These are phyloP conservation scores for Dryobota labecula DNA, from an alignment of 2,888 invertebrate genomes.

Conservation along the genomic window DNA sequence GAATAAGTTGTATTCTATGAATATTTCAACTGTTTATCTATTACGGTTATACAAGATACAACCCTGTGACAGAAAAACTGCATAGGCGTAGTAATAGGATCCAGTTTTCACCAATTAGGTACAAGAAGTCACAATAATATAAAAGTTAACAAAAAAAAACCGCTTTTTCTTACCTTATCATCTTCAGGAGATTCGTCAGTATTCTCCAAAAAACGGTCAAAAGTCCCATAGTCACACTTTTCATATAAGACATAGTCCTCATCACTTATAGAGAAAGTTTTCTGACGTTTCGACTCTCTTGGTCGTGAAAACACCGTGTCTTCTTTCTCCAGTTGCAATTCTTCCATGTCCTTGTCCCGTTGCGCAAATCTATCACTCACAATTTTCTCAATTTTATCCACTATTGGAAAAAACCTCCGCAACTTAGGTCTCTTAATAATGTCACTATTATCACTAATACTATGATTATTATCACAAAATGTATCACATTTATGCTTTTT, in stretches of 20 bases:
- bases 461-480: slow-evolving; percentile 72
- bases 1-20: too few species aligned
- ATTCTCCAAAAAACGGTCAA: slow-evolving; percentile 74
- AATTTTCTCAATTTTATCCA: slow-evolving; percentile 82
- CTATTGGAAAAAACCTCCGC: slow-evolving; percentile 80
- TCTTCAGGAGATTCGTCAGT: slow-evolving; percentile 75
- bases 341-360: slow-evolving; percentile 78
- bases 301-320: slow-evolving; percentile 83
- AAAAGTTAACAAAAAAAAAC: too few species aligned
- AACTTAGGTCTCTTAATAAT: slow-evolving; percentile 85
- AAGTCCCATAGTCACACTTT: slow-evolving; percentile 86
- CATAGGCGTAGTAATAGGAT: too few species aligned
- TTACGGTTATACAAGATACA: too few species aligned
- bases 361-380: slow-evolving; percentile 79
- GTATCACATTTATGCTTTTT: slow-evolving; percentile 89
- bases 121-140: too few species aligned
- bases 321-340: slow-evolving; percentile 81
- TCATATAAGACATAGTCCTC: slow-evolving; percentile 84
- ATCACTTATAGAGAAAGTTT: slow-evolving; percentile 82
- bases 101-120: too few species aligned
- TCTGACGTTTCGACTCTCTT: slow-evolving; percentile 81
- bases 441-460: slow-evolving; percentile 73
- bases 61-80: too few species aligned
- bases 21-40: too few species aligned
- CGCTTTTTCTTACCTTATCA: slow-evolving; percentile 41